phyloP scores from a whole-genome alignment of 2,113 vertebrate species.

The Rhinoptilus africanus region DNA sequence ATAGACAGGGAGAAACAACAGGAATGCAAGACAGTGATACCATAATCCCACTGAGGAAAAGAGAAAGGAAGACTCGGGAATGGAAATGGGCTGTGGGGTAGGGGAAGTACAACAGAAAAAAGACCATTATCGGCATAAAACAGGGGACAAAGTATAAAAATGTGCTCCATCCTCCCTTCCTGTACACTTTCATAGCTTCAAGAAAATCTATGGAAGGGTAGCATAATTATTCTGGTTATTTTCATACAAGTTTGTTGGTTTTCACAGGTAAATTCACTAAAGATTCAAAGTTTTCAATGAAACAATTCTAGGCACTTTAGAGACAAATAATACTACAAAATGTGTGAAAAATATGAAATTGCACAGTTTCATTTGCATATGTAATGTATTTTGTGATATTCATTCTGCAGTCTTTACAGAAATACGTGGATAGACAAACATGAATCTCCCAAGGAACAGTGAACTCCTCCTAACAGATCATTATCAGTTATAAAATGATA shows the following conservation, averaged over 20 bases:
- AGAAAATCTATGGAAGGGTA: neutral
- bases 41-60: slow-evolving; percentile 14
- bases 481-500: neutral
- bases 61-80: neutral
- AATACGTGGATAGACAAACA: neutral
- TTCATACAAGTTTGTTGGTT: neutral
- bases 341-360: neutral
- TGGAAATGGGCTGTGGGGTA: neutral
- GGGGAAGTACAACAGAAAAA: neutral
- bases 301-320: neutral
- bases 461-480: neutral
- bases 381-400: neutral
- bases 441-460: neutral
- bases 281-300: neutral
- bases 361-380: neutral
- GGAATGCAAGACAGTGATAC: slow-evolving; percentile 64
- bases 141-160: neutral
- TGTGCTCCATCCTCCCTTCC: neutral
- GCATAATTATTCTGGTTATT: neutral
- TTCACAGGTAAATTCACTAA: neutral
- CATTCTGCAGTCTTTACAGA: neutral
- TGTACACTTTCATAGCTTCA: neutral
- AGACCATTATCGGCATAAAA: neutral
- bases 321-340: neutral
- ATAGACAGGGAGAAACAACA: slow-evolving; percentile 67